phyloP scores from a whole-genome alignment of 2,888 invertebrate species.

The Pheosia tremula region DNA sequence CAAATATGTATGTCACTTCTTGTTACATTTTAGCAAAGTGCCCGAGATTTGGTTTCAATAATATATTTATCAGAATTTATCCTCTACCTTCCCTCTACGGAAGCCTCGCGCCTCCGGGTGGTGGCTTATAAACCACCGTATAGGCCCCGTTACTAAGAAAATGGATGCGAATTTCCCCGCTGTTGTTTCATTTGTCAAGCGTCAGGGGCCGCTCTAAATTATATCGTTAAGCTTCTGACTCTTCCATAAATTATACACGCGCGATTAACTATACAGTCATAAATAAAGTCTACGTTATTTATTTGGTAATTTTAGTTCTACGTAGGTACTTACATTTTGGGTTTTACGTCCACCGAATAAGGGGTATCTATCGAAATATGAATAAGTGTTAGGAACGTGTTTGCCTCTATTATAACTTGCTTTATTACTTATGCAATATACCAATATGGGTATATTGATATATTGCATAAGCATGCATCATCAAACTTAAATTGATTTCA shows the following conservation, averaged over 20 bases:
- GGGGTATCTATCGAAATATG: no score
- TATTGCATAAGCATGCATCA: not conserved
- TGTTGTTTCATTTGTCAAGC: conserved; percentile 40
- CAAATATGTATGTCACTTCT: not conserved
- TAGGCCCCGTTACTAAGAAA: conserved; percentile 21
- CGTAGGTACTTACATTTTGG: not conserved
- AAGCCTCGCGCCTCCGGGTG: not conserved
- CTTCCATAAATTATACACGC: conserved; percentile 30
- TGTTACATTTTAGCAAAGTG: not conserved
- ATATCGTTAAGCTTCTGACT: conserved; percentile 34
- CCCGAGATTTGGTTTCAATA: not conserved
- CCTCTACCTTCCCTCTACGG: not conserved
- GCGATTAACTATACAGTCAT: conserved; percentile 24
- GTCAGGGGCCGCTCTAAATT: conserved; percentile 32
- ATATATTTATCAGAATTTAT: conserved; percentile 1
- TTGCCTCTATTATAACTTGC: not conserved
- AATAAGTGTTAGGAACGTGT: no score
- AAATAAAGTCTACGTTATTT: conserved; percentile 16
- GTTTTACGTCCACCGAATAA: not conserved
- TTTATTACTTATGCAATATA: not conserved
- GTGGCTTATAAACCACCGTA: conserved; percentile 2
- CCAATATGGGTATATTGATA: no score
- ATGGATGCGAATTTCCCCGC: conserved; percentile 30
- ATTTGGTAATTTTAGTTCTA: conserved; percentile 8
- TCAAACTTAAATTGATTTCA: not conserved